Base-by-base conservation (phyloP, 1,140 invertebrate genomes). In the Heterodera carotae region DNA sequence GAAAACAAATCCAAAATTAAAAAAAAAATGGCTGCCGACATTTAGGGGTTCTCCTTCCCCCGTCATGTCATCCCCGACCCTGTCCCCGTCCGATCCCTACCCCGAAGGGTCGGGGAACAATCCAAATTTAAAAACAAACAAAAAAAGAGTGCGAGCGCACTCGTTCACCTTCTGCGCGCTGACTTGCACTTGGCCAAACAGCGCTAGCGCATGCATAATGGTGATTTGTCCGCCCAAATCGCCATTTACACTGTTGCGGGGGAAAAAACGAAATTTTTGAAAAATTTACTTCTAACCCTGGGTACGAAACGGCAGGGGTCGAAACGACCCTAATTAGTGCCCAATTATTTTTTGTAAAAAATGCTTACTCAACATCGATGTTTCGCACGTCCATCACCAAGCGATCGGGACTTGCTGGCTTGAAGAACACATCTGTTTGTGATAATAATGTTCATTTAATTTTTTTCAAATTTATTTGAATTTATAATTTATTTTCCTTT, bases 101-200 rank as follows among this genome's bases (percentile, higher is more conserved):
- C n/a, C n/a, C n/a, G n/a, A n/a, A n/a, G n/a, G n/a, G n/a, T n/a
- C n/a, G n/a, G n/a, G n/a, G n/a, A n/a, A n/a, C n/a, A n/a, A n/a
- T n/a, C n/a, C n/a, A n/a, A n/a, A n/a, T n/a, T n/a, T n/a, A n/a
- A n/a, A n/a, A n/a, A n/a, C n/a, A n/a, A n/a, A n/a, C n/a, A n/a
- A n/a, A 43, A 43, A 2, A 43, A 43, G 39, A 43, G 39, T 12
- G 6, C 6, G 12, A 8, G 6, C 6, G 12, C 39, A 43, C 39
- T 43, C 6, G 12, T 43, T 43, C n/a, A 56, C 48, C 12, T 56
- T 56, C 22, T 56, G 48, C 1, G 48, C 48, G 22, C 12, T 56
- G 48, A 56, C 48, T 56, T 56, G 48, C 12, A 56, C 48, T 56
- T 56, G 48, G 48, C 48, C 48, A 56, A 56, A 56, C 48, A 56